A percentile compares a stretch with the other conserved stretches of the same genome.
phyloP scores from a whole-genome alignment of 2,797 vertebrate genomes.

The Chelidonichthys spinosus region DNA sequence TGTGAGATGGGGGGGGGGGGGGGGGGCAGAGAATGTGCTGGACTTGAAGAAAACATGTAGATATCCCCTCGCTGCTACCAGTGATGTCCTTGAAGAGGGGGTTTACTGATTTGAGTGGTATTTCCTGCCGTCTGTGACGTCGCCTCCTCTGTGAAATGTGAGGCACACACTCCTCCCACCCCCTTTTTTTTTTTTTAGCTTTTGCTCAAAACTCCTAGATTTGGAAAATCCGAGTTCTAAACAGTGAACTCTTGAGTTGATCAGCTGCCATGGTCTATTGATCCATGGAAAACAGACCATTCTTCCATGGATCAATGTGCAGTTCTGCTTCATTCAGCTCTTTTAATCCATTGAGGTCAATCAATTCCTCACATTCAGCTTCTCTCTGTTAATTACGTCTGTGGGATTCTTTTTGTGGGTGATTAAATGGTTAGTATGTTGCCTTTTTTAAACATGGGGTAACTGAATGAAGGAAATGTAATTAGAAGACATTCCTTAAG shows the following conservation, averaged over 20 bases:
- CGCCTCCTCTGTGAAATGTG: constrained; percentile 38
- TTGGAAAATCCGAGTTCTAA: background rate
- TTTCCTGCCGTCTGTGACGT: constrained; percentile 72
- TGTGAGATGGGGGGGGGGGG: constrained; percentile 1
- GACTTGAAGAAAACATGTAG: constrained; percentile 40
- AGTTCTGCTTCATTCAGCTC: constrained; percentile 19
- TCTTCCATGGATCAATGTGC: background rate
- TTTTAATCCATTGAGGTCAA: constrained; percentile 37
- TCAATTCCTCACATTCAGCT: constrained; percentile 64
- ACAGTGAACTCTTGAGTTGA: background rate
- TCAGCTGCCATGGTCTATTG: background rate
- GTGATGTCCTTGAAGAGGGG: constrained; percentile 35
- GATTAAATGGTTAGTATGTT: constrained; percentile 38
- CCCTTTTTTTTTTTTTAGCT: too few species aligned
- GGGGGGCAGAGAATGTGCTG: constrained; percentile 1
- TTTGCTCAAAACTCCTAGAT: background rate
- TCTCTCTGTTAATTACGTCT: constrained; percentile 66
- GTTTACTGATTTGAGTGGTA: constrained; percentile 58
- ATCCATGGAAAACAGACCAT: constrained; percentile 10
- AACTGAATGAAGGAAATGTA: constrained; percentile 55
- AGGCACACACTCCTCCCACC: constrained; percentile 7
- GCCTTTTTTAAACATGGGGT: constrained; percentile 45
- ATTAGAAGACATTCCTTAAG: constrained; percentile 71
- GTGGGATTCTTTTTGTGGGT: constrained; percentile 44
- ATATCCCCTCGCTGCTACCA: constrained; percentile 40